These are phyloP conservation scores for Yponomeuta cagnagella DNA, from an alignment of 2,888 invertebrate genomes.

Conservation along the genomic window DNA sequence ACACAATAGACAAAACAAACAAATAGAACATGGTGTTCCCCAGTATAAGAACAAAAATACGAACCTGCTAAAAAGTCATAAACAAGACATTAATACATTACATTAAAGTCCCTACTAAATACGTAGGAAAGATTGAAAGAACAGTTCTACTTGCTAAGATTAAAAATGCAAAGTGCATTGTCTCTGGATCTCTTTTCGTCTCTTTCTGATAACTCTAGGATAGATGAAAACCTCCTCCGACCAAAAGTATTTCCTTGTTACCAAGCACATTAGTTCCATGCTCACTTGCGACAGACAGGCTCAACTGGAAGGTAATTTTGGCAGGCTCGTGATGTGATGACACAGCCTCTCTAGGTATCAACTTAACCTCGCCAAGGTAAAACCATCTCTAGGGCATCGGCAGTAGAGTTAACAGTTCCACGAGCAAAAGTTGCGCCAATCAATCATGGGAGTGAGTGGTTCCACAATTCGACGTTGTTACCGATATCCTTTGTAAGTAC, in stretches of 20 bases:
- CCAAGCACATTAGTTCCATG: not conserved
- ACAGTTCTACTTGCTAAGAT: too few species aligned
- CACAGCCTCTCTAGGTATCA: not conserved
- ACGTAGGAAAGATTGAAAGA: too few species aligned
- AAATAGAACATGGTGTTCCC: too few species aligned
- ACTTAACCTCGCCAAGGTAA: not conserved
- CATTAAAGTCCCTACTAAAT: too few species aligned
- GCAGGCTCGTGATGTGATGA: conserved; percentile 2
- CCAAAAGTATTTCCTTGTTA: not conserved
- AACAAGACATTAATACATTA: too few species aligned
- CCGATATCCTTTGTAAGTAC: not conserved
- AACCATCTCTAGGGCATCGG: not conserved
- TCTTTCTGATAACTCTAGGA: too few species aligned
- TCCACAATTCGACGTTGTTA: not conserved
- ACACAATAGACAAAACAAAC: too few species aligned
- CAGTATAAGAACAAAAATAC: too few species aligned
- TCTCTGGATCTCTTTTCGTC: too few species aligned
- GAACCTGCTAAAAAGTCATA: too few species aligned
- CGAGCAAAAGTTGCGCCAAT: not conserved
- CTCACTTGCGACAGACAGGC: not conserved
- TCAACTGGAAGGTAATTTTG: not conserved
- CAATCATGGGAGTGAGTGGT: not conserved
- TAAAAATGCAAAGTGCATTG: too few species aligned
- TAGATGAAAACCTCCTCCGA: too few species aligned
- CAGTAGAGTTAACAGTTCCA: not conserved